These are phyloP conservation scores for Drosophila aff. DNA, from an alignment of 1,140 invertebrate genomes.

Conservation along the genomic window DNA sequence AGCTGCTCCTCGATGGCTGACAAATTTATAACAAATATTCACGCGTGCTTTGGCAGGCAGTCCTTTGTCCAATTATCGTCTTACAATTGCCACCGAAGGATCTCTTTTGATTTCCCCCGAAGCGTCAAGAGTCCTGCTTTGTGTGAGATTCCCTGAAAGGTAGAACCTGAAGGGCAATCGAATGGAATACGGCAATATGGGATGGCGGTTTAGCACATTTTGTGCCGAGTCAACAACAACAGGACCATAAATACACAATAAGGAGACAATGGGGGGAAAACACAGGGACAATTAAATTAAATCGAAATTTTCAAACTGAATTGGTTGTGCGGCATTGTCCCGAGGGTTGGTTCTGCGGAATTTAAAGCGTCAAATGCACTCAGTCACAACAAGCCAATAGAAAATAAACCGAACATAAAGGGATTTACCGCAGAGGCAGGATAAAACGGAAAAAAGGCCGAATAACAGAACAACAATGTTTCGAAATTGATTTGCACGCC, in stretches of 20 bases:
- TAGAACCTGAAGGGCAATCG: slow-evolving; percentile 22
- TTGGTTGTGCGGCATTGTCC: slow-evolving; percentile 34
- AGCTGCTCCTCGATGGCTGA: slow-evolving; percentile 48
- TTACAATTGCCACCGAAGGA: slow-evolving; percentile 73
- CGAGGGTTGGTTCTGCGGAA: slow-evolving; percentile 64
- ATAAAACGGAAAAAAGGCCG: background rate
- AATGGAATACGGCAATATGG: slow-evolving; percentile 21
- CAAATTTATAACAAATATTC: slow-evolving; percentile 84
- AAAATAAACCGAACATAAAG: slow-evolving; percentile 40
- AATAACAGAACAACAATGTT: slow-evolving; percentile 26
- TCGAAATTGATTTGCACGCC: slow-evolving; percentile 72
- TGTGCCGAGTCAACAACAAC: slow-evolving; percentile 60
- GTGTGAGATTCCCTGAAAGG: slow-evolving; percentile 62
- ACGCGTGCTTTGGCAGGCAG: slow-evolving; percentile 79
- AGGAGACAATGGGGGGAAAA: slow-evolving; percentile 49
- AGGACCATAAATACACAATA: slow-evolving; percentile 40
- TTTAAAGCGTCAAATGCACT: slow-evolving; percentile 79
- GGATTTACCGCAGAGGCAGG: slow-evolving; percentile 23
- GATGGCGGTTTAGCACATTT: slow-evolving; percentile 70
- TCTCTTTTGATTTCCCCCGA: slow-evolving; percentile 65
- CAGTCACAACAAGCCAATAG: slow-evolving; percentile 73
- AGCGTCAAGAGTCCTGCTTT: slow-evolving; percentile 41
- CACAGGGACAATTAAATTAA: slow-evolving; percentile 77
- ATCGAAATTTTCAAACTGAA: slow-evolving; percentile 74
- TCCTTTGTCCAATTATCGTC: slow-evolving; percentile 77